phyloP scores from a whole-genome alignment of 2,888 invertebrate genomes.

The Alentia gelatinosa region DNA sequence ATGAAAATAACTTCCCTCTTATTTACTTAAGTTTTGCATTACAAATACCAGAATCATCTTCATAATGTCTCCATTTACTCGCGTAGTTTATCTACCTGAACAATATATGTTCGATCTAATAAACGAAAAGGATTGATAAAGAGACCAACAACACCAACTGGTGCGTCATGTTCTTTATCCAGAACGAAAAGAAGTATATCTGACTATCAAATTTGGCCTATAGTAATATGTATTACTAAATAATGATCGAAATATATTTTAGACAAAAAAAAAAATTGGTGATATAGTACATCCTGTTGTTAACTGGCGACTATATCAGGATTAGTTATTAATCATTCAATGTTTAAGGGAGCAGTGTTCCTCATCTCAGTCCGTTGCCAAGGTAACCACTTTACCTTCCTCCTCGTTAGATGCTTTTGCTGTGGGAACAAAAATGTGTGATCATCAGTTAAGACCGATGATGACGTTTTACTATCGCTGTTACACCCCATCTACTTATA shows the following conservation, averaged over 20 bases:
- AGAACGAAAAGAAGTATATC: neutral
- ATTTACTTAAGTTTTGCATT: too few relatives aligned
- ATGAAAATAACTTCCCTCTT: too few relatives aligned
- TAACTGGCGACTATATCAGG: neutral
- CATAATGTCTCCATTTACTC: too few relatives aligned
- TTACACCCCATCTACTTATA: neutral
- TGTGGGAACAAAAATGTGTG: neutral
- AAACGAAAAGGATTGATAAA: neutral
- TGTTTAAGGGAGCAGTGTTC: constrained; percentile 31
- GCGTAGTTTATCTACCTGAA: too few relatives aligned
- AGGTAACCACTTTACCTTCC: constrained; percentile 46
- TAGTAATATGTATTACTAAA: too few relatives aligned
- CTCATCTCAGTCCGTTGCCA: constrained; percentile 12
- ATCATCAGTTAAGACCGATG: too few relatives aligned
- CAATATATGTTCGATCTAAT: neutral
- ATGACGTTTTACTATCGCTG: neutral
- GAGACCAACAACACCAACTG: neutral
- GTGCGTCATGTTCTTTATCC: constrained; percentile 14
- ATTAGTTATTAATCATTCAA: neutral
- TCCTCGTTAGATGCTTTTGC: constrained; percentile 9
- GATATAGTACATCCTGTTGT: neutral
- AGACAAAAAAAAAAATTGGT: neutral
- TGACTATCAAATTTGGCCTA: neutral
- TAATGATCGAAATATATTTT: too few relatives aligned
- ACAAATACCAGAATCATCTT: too few relatives aligned